Percentiles rank a stretch among this genome's conserved stretches.
These are phyloP conservation scores for Stenodera caucasica DNA, from an alignment of 2,888 invertebrate genomes.

Conservation along the genomic window DNA sequence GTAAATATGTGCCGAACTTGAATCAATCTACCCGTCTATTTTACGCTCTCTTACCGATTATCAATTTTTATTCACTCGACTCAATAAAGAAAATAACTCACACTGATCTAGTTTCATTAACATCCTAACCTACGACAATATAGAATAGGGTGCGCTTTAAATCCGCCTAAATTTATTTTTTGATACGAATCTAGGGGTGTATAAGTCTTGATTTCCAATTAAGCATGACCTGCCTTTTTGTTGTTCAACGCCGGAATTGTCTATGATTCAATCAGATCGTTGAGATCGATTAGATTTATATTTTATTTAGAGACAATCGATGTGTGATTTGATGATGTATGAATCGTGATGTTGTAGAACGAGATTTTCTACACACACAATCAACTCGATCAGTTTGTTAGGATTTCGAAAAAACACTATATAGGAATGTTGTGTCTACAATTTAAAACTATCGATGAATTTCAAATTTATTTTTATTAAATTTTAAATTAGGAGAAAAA, in stretches of 20 bases:
- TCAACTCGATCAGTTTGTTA: not conserved
- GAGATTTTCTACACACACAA: not conserved
- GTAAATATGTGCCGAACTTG: conserved; percentile 2
- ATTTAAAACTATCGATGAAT: not conserved
- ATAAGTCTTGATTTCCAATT: conserved; percentile 33
- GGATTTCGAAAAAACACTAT: not conserved
- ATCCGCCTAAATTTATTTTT: no score
- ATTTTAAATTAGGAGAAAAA: not conserved
- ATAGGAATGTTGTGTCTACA: not conserved
- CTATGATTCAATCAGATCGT: conserved; percentile 10
- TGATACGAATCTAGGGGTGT: no score
- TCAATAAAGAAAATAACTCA: not conserved
- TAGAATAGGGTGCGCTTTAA: conserved; percentile 2
- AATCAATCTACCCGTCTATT: conserved; percentile 12
- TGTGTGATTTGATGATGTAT: conserved; percentile 5
- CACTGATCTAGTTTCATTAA: not conserved
- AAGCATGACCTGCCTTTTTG: conserved; percentile 37
- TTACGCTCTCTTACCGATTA: conserved; percentile 15
- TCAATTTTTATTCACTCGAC: not conserved
- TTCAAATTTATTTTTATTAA: conserved; percentile 3
- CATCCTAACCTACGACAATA: conserved; percentile 5
- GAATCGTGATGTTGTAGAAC: not conserved
- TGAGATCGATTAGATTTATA: conserved; percentile 10
- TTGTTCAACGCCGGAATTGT: conserved; percentile 30
- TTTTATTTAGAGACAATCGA: not conserved